Evolutionary conservation across 2,888 invertebrate species (phyloP).

Genomic region (Andrena bicolor): DNA sequence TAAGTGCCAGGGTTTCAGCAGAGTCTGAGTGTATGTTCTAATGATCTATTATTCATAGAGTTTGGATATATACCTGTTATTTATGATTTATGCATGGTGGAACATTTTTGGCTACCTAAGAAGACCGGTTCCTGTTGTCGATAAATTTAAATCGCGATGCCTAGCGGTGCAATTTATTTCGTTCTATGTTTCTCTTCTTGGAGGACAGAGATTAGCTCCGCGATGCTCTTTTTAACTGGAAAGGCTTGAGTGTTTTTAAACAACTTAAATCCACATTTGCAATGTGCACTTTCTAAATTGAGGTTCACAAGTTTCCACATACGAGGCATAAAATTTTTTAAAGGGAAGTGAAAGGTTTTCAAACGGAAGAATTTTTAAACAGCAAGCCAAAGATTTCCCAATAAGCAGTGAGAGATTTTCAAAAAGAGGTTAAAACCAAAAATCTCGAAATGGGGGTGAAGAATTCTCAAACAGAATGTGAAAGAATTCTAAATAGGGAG

Average conservation of each 20-base stretch:
- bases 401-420: no score
- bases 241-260: slow-evolving; percentile 9
- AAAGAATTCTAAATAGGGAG: no score
- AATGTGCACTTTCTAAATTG: no score
- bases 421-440: neutral
- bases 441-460: neutral
- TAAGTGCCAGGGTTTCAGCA: no score
- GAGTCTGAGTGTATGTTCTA: no score
- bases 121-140: slow-evolving; percentile 82
- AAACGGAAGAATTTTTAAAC: no score
- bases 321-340: no score
- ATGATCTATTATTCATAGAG: slow-evolving; percentile 78
- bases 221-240: neutral
- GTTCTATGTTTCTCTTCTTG: slow-evolving; percentile 64
- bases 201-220: neutral
- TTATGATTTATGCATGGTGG: slow-evolving; percentile 80
- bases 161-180: slow-evolving; percentile 77
- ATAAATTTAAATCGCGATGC: slow-evolving; percentile 81
- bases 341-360: no score
- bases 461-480: no score
- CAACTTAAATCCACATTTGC: no score
- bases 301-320: no score
- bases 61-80: slow-evolving; percentile 79
- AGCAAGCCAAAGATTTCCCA: no score
- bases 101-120: slow-evolving; percentile 41